These are phyloP conservation scores for Chrysemys picta DNA, from an alignment of 2,113 vertebrate genomes.

Conservation along the genomic window DNA sequence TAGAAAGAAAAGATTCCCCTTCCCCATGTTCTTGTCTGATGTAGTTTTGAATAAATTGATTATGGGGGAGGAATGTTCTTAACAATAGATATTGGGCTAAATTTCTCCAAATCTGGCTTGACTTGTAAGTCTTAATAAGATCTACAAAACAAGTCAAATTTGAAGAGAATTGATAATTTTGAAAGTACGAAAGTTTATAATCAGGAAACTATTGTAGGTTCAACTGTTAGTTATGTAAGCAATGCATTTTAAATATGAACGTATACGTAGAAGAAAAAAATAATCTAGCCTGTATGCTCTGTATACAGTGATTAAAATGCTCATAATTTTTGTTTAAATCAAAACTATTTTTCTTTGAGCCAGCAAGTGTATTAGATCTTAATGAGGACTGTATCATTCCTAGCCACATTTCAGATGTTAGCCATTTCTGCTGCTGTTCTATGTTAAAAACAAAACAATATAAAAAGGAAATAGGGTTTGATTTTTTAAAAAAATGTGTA, in stretches of 20 bases:
- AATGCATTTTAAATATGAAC: neutral
- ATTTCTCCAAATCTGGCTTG: neutral
- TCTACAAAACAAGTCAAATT: neutral
- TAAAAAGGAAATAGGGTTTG: neutral
- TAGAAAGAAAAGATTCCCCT: neutral
- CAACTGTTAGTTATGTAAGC: neutral
- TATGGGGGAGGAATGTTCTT: neutral
- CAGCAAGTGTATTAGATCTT: neutral
- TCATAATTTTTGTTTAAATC: neutral
- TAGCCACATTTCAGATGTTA: neutral
- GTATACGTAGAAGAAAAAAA: neutral
- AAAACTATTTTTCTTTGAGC: neutral
- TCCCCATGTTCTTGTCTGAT: neutral
- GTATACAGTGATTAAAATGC: neutral
- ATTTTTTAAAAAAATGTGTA: neutral
- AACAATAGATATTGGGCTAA: neutral
- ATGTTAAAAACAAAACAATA: neutral
- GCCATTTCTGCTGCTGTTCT: neutral
- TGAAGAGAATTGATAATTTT: accelerated
- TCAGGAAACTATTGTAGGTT: neutral
- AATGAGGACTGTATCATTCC: neutral
- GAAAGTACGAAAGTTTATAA: neutral
- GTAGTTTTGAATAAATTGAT: neutral
- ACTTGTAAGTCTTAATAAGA: neutral
- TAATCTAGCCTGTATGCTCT: neutral